These are phyloP conservation scores for Propithecus coquereli DNA, from an alignment of 2,113 vertebrate species.

Conservation along the genomic window DNA sequence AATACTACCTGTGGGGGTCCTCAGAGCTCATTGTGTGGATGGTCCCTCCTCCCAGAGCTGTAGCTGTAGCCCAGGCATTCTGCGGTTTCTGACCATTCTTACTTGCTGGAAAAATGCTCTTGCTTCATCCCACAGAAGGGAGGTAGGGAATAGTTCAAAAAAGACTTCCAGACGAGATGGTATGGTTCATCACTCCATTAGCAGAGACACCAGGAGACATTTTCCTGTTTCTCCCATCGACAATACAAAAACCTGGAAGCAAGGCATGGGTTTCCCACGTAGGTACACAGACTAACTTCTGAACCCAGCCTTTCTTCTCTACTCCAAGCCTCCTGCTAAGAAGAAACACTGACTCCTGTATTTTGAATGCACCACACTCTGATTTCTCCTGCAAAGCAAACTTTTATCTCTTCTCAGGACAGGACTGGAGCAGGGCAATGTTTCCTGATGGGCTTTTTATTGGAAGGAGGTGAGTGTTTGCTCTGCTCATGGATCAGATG, in stretches of 20 bases:
- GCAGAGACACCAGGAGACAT: not conserved
- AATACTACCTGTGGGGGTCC: not conserved
- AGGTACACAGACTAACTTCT: conserved; percentile 29
- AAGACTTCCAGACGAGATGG: not conserved
- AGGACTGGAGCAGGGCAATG: not conserved
- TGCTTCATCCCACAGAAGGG: not conserved
- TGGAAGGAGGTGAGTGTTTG: conserved; percentile 47
- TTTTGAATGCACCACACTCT: not conserved
- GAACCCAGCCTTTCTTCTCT: conserved; percentile 40
- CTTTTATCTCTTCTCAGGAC: conserved; percentile 22
- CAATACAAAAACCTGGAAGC: not conserved
- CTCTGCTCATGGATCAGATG: conserved; percentile 60
- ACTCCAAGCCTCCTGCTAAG: not conserved
- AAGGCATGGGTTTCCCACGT: not conserved
- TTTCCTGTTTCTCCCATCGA: not conserved
- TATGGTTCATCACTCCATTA: not conserved
- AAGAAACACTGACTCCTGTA: conserved; percentile 45
- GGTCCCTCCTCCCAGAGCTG: not conserved
- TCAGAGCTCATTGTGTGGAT: not conserved
- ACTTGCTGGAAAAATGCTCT: not conserved
- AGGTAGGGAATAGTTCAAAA: not conserved
- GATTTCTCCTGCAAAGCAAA: conserved; percentile 46
- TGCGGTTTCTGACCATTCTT: not conserved
- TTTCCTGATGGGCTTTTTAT: not conserved
- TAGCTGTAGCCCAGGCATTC: not conserved